Conservation (phyloP, 2,888 invertebrate genomes). For the Heliconius cydno region DNA sequence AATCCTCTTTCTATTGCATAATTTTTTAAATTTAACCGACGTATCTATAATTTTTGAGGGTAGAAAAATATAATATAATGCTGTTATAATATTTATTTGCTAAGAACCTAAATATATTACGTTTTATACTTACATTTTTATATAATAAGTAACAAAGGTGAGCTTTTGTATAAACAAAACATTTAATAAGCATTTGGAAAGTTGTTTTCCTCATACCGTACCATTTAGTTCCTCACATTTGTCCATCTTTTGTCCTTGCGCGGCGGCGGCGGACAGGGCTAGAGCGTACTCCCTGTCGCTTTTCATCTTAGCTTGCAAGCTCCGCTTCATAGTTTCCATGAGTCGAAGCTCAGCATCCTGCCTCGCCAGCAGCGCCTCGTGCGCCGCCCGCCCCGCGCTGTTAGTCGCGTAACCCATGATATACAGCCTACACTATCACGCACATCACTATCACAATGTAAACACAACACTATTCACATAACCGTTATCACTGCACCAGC, state of each 20-base stretch:
- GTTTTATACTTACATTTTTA: background rate
- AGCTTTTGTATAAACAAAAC: background rate
- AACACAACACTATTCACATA: conserved; percentile 79
- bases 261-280: conserved; percentile 90
- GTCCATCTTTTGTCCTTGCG: conserved; percentile 93
- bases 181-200: conserved; percentile 25
- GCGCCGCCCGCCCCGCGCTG: conserved; percentile 93
- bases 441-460: conserved; percentile 68
- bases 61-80: background rate
- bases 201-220: conserved; percentile 51
- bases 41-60: conserved; percentile 11
- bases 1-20: background rate
- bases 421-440: conserved; percentile 62
- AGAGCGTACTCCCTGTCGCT: conserved; percentile 96
- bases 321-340: conserved; percentile 95
- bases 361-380: conserved; percentile 94
- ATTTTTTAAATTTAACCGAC: conserved; percentile 1
- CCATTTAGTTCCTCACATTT: conserved; percentile 88
- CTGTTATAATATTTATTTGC: background rate
- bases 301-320: conserved; percentile 93
- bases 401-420: conserved; percentile 93
- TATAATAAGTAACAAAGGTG: background rate
- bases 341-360: conserved; percentile 97
- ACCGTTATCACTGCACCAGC: conserved; percentile 72
- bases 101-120: background rate